phyloP scores from a whole-genome alignment of 2,888 invertebrate genomes.

The Elysia crispata region DNA sequence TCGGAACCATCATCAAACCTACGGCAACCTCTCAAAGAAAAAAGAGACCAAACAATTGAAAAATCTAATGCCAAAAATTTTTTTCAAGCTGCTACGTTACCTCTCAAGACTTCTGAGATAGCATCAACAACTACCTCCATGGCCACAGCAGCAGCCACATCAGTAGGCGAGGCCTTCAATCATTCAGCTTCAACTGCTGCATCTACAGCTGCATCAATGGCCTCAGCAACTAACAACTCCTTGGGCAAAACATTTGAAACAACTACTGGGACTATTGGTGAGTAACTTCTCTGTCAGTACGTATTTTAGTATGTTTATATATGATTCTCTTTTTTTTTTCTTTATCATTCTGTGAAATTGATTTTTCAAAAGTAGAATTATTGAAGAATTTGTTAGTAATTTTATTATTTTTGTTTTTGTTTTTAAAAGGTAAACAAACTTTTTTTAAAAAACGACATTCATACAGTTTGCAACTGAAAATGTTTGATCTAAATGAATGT shows the following conservation, averaged over 20 bases:
- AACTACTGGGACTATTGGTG: not conserved
- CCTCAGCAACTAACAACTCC: not conserved
- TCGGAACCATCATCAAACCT: not conserved
- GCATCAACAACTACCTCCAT: slow-evolving; percentile 10
- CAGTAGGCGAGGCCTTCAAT: not conserved
- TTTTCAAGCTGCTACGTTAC: not conserved
- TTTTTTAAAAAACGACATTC: too few species aligned
- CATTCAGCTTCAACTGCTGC: not conserved
- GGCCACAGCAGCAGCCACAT: not conserved
- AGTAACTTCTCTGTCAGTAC: not conserved
- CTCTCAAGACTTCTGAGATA: not conserved
- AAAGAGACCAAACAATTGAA: not conserved
- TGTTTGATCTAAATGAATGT: too few species aligned
- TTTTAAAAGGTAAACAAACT: too few species aligned
- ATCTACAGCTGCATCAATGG: not conserved
- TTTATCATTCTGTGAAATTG: too few species aligned
- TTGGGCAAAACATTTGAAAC: not conserved
- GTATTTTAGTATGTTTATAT: not conserved
- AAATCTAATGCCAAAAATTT: not conserved
- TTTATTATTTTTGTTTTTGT: too few species aligned
- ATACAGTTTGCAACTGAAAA: too few species aligned
- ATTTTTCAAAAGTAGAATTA: too few species aligned
- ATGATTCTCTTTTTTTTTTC: not conserved
- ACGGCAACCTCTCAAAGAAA: too few species aligned
- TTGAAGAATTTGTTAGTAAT: too few species aligned